A percentile compares a stretch with the other conserved stretches of the same genome.
Conservation (phyloP, 2,113 vertebrate species). For the Salvelinus namaycush region DNA sequence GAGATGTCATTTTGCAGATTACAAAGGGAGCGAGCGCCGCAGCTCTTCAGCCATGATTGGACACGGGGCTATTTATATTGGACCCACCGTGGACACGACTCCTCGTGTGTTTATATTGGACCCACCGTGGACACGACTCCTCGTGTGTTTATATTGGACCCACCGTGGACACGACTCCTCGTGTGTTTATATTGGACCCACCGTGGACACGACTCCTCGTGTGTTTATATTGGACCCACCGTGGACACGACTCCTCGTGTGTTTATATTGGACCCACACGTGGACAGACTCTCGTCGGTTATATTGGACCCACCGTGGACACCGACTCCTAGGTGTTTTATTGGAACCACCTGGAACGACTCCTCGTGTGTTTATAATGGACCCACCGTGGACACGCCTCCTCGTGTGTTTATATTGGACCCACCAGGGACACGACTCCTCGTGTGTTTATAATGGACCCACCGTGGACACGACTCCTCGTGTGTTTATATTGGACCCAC, state of each 20-base stretch:
- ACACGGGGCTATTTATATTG: conserved; percentile 19
- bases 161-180: too few relatives aligned
- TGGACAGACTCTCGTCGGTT: conserved; percentile 8
- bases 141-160: too few relatives aligned
- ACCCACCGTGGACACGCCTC: too few relatives aligned
- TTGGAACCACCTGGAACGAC: conserved; percentile 30
- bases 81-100: too few relatives aligned
- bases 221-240: background rate
- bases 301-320: too few relatives aligned
- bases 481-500: conserved; percentile 34
- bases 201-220: conserved; percentile 21
- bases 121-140: conserved; percentile 25
- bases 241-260: too few relatives aligned
- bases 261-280: conserved; percentile 37
- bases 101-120: conserved; percentile 28
- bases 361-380: background rate
- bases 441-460: too few relatives aligned
- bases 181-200: conserved; percentile 31
- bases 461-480: too few relatives aligned
- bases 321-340: conserved; percentile 10
- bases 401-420: conserved; percentile 28
- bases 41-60: conserved; percentile 50
- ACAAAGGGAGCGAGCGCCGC: conserved; percentile 67
- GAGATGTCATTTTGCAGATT: conserved; percentile 78
- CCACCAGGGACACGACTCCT: conserved; percentile 24